Base-by-base conservation (phyloP, 2,797 vertebrate genomes). In the Enteromius afrohamiltoni region DNA sequence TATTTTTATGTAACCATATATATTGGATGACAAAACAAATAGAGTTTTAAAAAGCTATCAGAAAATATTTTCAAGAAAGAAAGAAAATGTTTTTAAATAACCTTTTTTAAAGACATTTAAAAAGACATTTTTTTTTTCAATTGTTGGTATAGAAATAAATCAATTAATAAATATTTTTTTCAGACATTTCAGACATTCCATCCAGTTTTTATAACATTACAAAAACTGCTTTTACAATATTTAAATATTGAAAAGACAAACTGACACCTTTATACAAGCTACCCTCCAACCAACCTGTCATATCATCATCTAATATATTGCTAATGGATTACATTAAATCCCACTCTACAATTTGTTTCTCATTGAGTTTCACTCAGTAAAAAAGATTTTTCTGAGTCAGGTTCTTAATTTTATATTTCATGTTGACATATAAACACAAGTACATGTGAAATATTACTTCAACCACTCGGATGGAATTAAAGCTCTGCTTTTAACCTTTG, bases 401-500 rank as follows among this genome's bases (percentile, higher is more conserved):
- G 11, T 37, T 75, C 21, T 55, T 3, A 55, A 37, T 75, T 21
- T 23, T 37, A 29, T 37, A 29, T 60, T 62, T 47, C 42, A 34
- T 47, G 21, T 23, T 62, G 53, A 71, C 53, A 34, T 29, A 47
- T 34, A 42, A 80, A 71, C 34, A 53, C 17, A 45, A 49, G 45
- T 6, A 80, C 45, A 67, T 78, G 51, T 62, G 68, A 62, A 81
- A 60, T 71, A 62, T 47, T 73, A 23, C 55, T 49, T 62, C 14
- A 73, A 13, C 21, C 70, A 11, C 51, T 62, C 13, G 13, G 4
- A 62, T 17, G 79, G 21, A 64, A 23, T 73, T 53, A 79, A 79
- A 68, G 31, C 77, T 40, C 21, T 26, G 77, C 64, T 79, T 53
- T 73, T 62, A 58, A 81, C 53, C 79, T 62, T 62, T 81, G 26